Base-by-base conservation (phyloP, 2,797 vertebrate species). In the Alcedo quadribrachys region DNA sequence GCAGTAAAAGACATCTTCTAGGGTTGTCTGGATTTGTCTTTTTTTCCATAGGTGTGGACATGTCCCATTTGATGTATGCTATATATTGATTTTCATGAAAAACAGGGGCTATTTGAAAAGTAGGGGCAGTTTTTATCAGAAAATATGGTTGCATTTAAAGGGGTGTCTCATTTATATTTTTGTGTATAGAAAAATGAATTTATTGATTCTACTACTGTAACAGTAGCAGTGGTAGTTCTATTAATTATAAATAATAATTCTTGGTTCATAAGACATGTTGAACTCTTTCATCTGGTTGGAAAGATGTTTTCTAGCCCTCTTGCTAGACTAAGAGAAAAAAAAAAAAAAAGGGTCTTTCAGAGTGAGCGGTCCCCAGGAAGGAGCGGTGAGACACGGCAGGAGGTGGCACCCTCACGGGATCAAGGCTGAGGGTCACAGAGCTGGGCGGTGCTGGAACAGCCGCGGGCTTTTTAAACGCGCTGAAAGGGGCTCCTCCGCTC, bases 21-120 rank as follows among this genome's bases (percentile, higher is more conserved):
- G 8, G 16, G 2, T 14, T 68, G 9, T 46, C 24, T 25, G 19
- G 11, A 4, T 10, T 24, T n/a, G 5, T 54, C 45, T 9, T 35
- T 40, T 40, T 54, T 71, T 3, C 12, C n/a, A 5, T 13, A n/a
- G 2, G 2, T 20, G 5, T 61, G 27, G 20, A 6, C 24, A 62
- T 9, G 12, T 70, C 15, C 8, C 0, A 0, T 53, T 20, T 42
- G 15, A 67, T n/a, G 3, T 2, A 4, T 27, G 6, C 4, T 6
- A 6, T 11, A 0, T 28, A 4, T 43, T 15, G 4, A 32, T 6
- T 19, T 48, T 65, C 18, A 33, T 30, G n/a, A 20, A 32, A 28
- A 83, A 65, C 14, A 45, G 2, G 1, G 2, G 5, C 2, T 37
- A 4, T 21, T 83, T 50, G 17, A 81, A 57, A 87, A 18, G 10